These are phyloP conservation scores for Pocillopora grandis DNA, from an alignment of 92 coral and sea anemone species.

Conservation along the genomic window DNA sequence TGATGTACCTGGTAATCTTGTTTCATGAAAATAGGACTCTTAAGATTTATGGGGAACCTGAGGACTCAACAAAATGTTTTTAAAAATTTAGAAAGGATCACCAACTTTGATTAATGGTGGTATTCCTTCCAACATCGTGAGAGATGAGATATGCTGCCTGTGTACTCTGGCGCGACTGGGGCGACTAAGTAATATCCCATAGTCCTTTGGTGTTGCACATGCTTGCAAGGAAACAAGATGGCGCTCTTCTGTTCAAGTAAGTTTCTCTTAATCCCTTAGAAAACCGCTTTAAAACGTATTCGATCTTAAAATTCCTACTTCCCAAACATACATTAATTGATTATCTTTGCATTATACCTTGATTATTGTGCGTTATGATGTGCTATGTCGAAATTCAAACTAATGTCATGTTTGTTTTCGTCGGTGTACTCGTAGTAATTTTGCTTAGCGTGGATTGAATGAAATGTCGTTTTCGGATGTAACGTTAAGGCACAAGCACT, in stretches of 20 bases:
- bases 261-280: slow-evolving; percentile 38
- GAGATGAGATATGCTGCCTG: neutral
- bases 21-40: no score
- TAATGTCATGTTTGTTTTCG: neutral
- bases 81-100: no score
- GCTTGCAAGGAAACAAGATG: slow-evolving; percentile 89
- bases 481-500: neutral
- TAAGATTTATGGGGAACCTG: no score
- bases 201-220: slow-evolving; percentile 67
- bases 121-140: neutral
- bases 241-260: slow-evolving; percentile 99
- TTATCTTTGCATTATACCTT: neutral
- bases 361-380: neutral
- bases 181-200: slow-evolving; percentile 40
- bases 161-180: slow-evolving; percentile 6
- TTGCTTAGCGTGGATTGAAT: neutral
- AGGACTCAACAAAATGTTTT: no score
- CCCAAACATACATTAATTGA: neutral
- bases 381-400: neutral
- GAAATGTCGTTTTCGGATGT: neutral
- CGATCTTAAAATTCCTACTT: neutral
- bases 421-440: neutral
- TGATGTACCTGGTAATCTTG: no score
- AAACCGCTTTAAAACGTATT: neutral
- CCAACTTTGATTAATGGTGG: neutral